Conservation (phyloP, 2,797 vertebrate genomes). For the Gobionotothen gibberifrons region DNA sequence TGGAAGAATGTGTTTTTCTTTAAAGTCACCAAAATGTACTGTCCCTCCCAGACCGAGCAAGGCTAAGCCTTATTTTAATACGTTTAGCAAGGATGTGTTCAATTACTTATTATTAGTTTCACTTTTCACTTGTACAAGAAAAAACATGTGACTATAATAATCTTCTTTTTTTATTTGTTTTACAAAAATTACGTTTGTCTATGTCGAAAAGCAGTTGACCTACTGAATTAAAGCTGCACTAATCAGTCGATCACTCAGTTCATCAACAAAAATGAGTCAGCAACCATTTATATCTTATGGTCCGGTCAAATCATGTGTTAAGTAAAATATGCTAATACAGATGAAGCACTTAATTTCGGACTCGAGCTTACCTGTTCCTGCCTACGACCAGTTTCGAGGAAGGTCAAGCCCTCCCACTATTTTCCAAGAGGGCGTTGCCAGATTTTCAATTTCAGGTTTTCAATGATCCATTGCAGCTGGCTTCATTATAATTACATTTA, state of each 20-base stretch:
- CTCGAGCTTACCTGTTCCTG: no score
- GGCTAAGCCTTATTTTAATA: background rate
- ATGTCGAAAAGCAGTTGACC: background rate
- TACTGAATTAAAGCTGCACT: background rate
- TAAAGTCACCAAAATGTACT: background rate
- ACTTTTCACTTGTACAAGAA: background rate
- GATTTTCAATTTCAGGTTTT: no score
- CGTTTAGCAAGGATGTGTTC: background rate
- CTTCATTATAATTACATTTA: no score
- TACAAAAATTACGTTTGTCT: background rate
- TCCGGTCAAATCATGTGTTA: background rate
- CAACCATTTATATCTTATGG: background rate
- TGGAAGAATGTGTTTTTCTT: background rate
- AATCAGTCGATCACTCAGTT: background rate
- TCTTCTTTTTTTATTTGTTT: no score
- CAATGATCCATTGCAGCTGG: no score
- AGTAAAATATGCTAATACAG: background rate
- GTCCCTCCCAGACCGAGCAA: background rate
- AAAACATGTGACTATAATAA: background rate
- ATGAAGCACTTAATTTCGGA: no score
- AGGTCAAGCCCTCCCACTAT: no score
- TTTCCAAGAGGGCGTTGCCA: no score
- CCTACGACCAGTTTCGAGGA: no score
- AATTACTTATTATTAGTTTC: background rate
- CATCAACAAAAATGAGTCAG: background rate